Conservation (phyloP, 2,797 vertebrate genomes). For the Ctenochaetus hawaiiensis region DNA sequence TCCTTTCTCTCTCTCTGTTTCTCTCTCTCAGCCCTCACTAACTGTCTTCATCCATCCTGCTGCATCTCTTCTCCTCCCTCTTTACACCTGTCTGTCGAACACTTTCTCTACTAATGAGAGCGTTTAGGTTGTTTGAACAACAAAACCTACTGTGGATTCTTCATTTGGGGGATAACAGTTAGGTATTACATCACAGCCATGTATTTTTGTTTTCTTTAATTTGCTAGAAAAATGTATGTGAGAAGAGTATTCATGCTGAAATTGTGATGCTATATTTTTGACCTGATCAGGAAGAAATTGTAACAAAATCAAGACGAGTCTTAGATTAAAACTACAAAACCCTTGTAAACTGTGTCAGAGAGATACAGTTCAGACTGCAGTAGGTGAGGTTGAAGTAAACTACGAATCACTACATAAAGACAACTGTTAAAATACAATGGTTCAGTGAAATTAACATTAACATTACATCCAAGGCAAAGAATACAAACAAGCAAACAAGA, state of each 20-base stretch:
- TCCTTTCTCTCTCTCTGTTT: too few species aligned
- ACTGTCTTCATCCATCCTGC: not conserved
- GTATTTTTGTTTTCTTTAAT: not conserved
- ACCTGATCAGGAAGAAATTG: not conserved
- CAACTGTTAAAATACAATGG: too few species aligned
- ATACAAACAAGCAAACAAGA: too few species aligned
- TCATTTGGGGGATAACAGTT: not conserved
- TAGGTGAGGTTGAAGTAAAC: too few species aligned
- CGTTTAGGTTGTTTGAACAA: constrained; percentile 22
- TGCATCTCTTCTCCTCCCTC: not conserved
- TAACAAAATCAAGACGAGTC: too few species aligned
- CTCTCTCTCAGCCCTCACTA: too few species aligned
- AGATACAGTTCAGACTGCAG: too few species aligned
- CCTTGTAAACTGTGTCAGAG: too few species aligned
- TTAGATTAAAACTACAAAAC: too few species aligned
- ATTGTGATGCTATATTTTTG: not conserved
- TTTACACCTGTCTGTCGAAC: constrained; percentile 23
- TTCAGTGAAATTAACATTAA: too few species aligned
- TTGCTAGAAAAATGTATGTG: not conserved
- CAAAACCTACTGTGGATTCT: not conserved
- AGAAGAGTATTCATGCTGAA: not conserved
- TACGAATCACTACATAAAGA: too few species aligned
- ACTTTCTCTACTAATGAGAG: constrained; percentile 15
- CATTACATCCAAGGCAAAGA: too few species aligned
- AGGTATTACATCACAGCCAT: not conserved